Conservation (phyloP, 2,888 invertebrate genomes). For the Anthrax anthrax region DNA sequence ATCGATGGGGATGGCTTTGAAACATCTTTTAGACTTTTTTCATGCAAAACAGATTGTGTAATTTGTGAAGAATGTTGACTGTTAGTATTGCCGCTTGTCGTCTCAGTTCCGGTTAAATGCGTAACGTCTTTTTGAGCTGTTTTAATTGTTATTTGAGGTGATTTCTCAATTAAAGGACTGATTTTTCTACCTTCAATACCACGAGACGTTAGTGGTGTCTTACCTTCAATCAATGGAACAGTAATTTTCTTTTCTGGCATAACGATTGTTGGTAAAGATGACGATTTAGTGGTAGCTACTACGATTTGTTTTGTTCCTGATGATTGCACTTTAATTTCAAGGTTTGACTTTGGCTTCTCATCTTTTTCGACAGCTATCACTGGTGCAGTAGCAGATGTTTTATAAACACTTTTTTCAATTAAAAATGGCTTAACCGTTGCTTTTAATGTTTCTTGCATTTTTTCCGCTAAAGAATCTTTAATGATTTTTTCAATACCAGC, state of each 20-base stretch:
- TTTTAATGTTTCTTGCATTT: constrained; percentile 21
- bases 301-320: constrained; percentile 1
- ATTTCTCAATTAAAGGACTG: background rate
- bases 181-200: constrained; percentile 20
- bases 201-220: background rate
- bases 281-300: background rate
- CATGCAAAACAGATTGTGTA: background rate
- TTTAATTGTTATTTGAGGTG: background rate
- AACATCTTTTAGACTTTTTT: background rate
- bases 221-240: constrained; percentile 1
- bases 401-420: constrained; percentile 9
- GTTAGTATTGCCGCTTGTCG: background rate
- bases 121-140: constrained; percentile 1
- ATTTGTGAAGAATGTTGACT: constrained; percentile 7
- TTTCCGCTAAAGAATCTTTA: constrained; percentile 21
- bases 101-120: background rate
- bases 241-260: constrained; percentile 1
- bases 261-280: background rate
- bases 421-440: constrained; percentile 17
- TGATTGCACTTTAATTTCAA: constrained; percentile 1
- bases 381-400: background rate
- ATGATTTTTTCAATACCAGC: constrained; percentile 24
- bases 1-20: background rate
- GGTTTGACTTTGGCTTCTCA: constrained; percentile 6
- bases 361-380: constrained; percentile 12